Percentiles rank a stretch among this genome's conserved stretches.
Conservation (phyloP, 2,797 vertebrate genomes). For the Danio jaintianensis region DNA sequence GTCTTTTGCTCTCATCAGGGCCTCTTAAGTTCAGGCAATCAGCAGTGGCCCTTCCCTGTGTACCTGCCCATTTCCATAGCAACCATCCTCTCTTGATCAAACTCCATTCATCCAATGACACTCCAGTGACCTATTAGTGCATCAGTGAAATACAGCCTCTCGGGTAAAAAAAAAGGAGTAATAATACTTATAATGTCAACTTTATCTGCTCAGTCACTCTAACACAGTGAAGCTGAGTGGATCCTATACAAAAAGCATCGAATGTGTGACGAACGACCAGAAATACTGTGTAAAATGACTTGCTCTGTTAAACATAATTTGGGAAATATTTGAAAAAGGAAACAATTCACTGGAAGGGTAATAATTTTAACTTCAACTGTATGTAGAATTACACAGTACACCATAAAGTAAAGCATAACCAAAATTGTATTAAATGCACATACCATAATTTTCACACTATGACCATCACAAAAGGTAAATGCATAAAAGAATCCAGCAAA, state of each 20-base stretch:
- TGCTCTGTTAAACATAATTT: no score
- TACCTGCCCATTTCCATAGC: constrained; percentile 76
- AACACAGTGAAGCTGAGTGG: constrained; percentile 30
- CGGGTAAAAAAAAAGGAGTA: constrained; percentile 64
- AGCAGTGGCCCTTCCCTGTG: constrained; percentile 75
- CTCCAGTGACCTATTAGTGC: constrained; percentile 77
- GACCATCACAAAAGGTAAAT: not conserved
- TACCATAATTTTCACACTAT: not conserved
- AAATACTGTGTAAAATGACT: no score
- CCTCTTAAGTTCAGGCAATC: constrained; percentile 80
- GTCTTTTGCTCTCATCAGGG: constrained; percentile 73
- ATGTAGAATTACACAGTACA: no score
- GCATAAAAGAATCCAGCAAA: not conserved
- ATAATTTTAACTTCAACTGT: no score
- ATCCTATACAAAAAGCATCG: constrained; percentile 41
- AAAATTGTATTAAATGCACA: not conserved
- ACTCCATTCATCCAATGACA: constrained; percentile 76
- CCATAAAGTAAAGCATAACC: no score
- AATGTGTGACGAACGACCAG: not conserved
- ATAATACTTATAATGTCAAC: constrained; percentile 40
- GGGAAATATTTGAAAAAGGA: no score
- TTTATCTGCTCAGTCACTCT: constrained; percentile 28
- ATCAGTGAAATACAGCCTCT: constrained; percentile 72
- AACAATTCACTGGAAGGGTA: no score
- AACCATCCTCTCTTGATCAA: constrained; percentile 78